Evolutionary conservation across 2,888 invertebrate genomes (phyloP), one percentile per base, ranked within the genome.

Genomic region (Dioctria linearis): DNA sequence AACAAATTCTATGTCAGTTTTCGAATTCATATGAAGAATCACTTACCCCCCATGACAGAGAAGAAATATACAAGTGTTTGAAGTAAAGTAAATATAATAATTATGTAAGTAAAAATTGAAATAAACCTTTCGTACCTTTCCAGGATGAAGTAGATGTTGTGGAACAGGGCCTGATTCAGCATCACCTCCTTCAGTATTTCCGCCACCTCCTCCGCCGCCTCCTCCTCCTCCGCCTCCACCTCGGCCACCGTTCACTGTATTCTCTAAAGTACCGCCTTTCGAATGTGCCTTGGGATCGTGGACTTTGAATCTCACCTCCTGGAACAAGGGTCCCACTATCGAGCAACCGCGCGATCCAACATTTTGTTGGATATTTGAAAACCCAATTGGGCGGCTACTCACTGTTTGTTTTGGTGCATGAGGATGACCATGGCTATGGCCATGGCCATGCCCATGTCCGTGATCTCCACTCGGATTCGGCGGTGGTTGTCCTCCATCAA

Each of bases 221-320:
- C 92, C 91, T 85, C 92, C 92, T 82, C 92, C 91, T 83, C 92
- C 90, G 84, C 92, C 91, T 84, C 92, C 89, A 86, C 94, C 90
- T 86, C 94, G 90, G 83, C 93, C 92, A 49, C 96, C 96, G 87
- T 96, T 96, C 84, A 97, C 95, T 81, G 96, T 96, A 88, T 96
- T 96, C 90, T 97, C 96, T 86, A 96, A 90, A 40, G 96, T 96
- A 67, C 96, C 96, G 80, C 96, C 96, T 90, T 96, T 97, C 87
- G 96, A 95, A 90, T 96, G 96, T 88, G 94, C 95, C 91, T 96
- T 96, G 75, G 96, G 96, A 91, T 97, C 96, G 91, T 96, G 96
- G 84, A 96, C 96, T 92, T 97, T 97, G 91, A 95, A 97, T 88
- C 96, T 95, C 90, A 97, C 96, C 93, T 96, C 96, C 96, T 96